These are phyloP conservation scores for Lycocerus yunnanus DNA, from an alignment of 2,888 invertebrate genomes.

Conservation along the genomic window DNA sequence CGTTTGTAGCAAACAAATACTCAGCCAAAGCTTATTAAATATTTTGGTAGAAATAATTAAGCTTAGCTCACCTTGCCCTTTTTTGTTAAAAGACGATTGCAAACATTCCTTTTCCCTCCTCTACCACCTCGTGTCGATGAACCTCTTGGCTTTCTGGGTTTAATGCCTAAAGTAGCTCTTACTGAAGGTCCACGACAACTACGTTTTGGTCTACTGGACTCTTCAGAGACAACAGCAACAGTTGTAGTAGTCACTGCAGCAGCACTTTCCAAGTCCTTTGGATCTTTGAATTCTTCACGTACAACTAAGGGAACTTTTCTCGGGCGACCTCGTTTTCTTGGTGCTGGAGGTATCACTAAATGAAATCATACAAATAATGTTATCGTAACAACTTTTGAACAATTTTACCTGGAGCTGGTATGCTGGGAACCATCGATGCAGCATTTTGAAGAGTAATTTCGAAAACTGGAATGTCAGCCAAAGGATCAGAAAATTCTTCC, in stretches of 20 bases:
- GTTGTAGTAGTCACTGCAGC: neutral
- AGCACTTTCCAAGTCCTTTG: slow-evolving; percentile 31
- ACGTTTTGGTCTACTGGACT: slow-evolving; percentile 52
- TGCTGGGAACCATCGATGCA: neutral
- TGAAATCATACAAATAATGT: slow-evolving; percentile 4
- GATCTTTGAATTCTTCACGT: slow-evolving; percentile 50
- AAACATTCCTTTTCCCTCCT: slow-evolving; percentile 28
- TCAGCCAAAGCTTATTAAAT: neutral
- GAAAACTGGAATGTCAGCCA: slow-evolving; percentile 40
- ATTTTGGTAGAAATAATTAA: neutral
- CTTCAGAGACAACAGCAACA: slow-evolving; percentile 19
- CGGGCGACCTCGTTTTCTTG: slow-evolving; percentile 58
- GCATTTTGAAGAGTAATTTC: slow-evolving; percentile 40
- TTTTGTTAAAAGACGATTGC: neutral
- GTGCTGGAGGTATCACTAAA: slow-evolving; percentile 40
- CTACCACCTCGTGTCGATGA: slow-evolving; percentile 47
- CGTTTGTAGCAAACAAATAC: neutral
- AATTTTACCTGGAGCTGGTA: slow-evolving; percentile 7
- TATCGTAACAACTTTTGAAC: neutral
- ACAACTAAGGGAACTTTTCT: slow-evolving; percentile 55
- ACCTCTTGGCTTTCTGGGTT: slow-evolving; percentile 52
- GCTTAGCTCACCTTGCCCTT: slow-evolving; percentile 1
- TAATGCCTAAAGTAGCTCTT: slow-evolving; percentile 51
- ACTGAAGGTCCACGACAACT: slow-evolving; percentile 54
- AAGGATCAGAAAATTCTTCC: slow-evolving; percentile 39